A percentile compares a stretch with the other conserved stretches of the same genome.
These are phyloP conservation scores for Gyrodactylus bullatarudis DNA, from an alignment of 1,140 invertebrate species.

Conservation along the genomic window DNA sequence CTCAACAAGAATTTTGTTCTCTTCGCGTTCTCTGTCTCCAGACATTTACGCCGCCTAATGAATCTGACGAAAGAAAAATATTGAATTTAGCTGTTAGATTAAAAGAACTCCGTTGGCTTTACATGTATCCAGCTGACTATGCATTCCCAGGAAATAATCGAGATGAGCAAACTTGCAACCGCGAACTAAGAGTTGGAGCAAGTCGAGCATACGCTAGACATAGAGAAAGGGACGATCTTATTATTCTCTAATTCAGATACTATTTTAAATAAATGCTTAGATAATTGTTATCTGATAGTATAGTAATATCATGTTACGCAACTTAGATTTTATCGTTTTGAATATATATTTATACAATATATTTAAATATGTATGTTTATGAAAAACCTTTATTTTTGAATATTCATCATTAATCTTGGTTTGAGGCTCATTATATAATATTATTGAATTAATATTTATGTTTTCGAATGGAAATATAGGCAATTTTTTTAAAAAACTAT, in stretches of 20 bases:
- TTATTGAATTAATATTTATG: too few species aligned
- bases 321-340: too few species aligned
- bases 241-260: not conserved
- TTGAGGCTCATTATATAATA: too few species aligned
- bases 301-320: too few species aligned
- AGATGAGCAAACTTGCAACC: not conserved
- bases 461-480: too few species aligned
- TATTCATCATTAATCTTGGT: too few species aligned
- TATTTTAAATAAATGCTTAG: too few species aligned
- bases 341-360: too few species aligned
- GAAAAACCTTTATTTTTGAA: too few species aligned
- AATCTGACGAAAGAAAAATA: not conserved
- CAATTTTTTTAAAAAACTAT: too few species aligned
- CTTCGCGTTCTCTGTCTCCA: not conserved
- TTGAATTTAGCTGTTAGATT: not conserved
- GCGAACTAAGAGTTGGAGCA: not conserved
- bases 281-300: too few species aligned
- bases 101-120: not conserved
- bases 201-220: not conserved
- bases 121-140: not conserved
- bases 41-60: not conserved
- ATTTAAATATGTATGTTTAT: too few species aligned
- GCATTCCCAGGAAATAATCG: not conserved
- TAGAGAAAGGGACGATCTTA: not conserved
- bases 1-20: not conserved